Percentiles rank a stretch among this genome's conserved stretches.
phyloP scores from a whole-genome alignment of 2,888 invertebrate genomes.

The Agonopterix subpropinquella region DNA sequence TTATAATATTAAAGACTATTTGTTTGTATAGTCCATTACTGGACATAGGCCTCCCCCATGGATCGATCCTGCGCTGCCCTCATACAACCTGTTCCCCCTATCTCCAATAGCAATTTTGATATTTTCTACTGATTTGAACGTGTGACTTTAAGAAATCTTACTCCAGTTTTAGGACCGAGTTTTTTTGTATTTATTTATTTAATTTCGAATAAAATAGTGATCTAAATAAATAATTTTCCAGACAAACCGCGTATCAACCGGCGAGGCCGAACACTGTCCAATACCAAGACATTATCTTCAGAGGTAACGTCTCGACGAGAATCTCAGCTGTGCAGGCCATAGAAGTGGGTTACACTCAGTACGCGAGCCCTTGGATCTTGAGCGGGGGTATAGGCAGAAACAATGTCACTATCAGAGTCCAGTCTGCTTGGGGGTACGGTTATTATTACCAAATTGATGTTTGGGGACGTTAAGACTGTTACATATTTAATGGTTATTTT shows the following conservation, averaged over 20 bases:
- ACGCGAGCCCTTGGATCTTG: conserved; percentile 31
- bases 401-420: conserved; percentile 41
- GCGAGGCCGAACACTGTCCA: conserved; percentile 37
- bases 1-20: no score
- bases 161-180: no score
- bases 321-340: conserved; percentile 38
- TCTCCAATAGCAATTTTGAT: no score
- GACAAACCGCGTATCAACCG: conserved; percentile 18
- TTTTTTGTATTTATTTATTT: no score
- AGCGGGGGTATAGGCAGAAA: conserved; percentile 34
- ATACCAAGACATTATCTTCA: conserved; percentile 43
- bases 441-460: conserved; percentile 48
- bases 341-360: conserved; percentile 47
- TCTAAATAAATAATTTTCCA: not conserved
- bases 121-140: no score
- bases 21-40: no score
- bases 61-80: no score
- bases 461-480: conserved; percentile 37
- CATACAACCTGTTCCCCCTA: no score
- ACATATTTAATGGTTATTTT: no score
- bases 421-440: conserved; percentile 42
- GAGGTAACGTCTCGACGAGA: conserved; percentile 35
- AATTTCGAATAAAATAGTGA: no score
- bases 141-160: no score
- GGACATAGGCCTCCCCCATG: no score